A percentile compares a stretch with the other conserved stretches of the same genome.
Evolutionary conservation across 2,113 vertebrate genomes (phyloP).

Genomic region (Forbesichthys papilliferus): DNA sequence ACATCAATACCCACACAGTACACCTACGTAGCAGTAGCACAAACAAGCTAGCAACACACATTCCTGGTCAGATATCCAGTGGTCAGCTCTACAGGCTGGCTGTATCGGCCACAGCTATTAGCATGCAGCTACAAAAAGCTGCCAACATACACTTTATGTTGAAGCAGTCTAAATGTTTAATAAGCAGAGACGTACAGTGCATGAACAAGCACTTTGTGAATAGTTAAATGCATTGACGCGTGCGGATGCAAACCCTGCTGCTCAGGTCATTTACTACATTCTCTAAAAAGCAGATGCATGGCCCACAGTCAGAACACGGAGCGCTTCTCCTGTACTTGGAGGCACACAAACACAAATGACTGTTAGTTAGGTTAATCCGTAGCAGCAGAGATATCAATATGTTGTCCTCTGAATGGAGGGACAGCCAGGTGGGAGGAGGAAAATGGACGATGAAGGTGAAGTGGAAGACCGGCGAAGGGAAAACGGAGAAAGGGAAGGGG

Average conservation of each 20-base stretch:
- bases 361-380: constrained; percentile 6
- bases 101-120: too few relatives aligned
- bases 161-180: background rate
- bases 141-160: background rate
- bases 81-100: too few relatives aligned
- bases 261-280: background rate
- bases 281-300: background rate
- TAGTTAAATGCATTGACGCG: background rate
- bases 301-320: background rate
- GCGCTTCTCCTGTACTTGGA: background rate
- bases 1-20: too few relatives aligned
- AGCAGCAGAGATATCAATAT: constrained; percentile 35
- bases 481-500: background rate
- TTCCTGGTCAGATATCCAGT: too few relatives aligned
- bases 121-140: background rate
- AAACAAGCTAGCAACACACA: too few relatives aligned
- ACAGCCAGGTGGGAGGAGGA: constrained; percentile 41
- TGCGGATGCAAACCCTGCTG: background rate
- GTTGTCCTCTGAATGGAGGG: constrained; percentile 25
- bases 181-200: background rate
- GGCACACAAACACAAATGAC: background rate
- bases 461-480: background rate
- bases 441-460: background rate
- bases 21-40: too few relatives aligned
- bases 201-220: background rate